Evolutionary conservation across 2,797 vertebrate species (phyloP).

Genomic region (Synaphobranchus kaupii): DNA sequence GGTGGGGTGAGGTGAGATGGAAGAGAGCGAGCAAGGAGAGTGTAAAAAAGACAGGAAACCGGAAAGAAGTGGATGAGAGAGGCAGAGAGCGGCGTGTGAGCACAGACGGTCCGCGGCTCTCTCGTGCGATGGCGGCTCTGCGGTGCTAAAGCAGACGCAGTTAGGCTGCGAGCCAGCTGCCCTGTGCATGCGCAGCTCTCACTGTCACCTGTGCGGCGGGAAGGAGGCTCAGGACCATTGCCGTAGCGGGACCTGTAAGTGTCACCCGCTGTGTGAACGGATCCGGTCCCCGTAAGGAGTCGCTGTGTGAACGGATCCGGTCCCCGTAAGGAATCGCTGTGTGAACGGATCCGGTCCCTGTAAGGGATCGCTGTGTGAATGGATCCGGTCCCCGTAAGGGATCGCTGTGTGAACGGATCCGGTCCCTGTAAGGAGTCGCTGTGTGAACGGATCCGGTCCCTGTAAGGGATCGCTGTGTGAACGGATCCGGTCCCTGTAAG

Average conservation of each 20-base stretch:
- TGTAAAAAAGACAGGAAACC: neutral
- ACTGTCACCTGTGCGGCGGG: conserved; percentile 43
- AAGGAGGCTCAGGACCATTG: conserved; percentile 14
- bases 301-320: neutral
- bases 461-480: too few relatives aligned
- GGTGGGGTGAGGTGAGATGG: conserved; percentile 26
- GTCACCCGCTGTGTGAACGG: too few relatives aligned
- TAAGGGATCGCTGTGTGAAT: too few relatives aligned
- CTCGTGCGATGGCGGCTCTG: neutral
- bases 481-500: neutral
- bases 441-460: too few relatives aligned
- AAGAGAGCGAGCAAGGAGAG: conserved; percentile 23
- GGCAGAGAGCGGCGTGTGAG: neutral
- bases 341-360: too few relatives aligned
- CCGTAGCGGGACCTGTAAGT: too few relatives aligned
- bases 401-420: neutral
- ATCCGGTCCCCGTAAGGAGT: neutral
- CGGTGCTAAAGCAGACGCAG: conserved; percentile 25
- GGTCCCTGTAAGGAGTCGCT: too few relatives aligned
- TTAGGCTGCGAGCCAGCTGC: conserved; percentile 23
- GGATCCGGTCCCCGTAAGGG: too few relatives aligned
- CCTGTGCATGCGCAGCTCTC: conserved; percentile 32
- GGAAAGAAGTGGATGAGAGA: neutral
- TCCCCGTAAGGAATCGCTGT: too few relatives aligned
- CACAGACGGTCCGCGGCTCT: neutral